phyloP scores from a whole-genome alignment of 2,888 invertebrate species.

The Stictocephala bisonia region DNA sequence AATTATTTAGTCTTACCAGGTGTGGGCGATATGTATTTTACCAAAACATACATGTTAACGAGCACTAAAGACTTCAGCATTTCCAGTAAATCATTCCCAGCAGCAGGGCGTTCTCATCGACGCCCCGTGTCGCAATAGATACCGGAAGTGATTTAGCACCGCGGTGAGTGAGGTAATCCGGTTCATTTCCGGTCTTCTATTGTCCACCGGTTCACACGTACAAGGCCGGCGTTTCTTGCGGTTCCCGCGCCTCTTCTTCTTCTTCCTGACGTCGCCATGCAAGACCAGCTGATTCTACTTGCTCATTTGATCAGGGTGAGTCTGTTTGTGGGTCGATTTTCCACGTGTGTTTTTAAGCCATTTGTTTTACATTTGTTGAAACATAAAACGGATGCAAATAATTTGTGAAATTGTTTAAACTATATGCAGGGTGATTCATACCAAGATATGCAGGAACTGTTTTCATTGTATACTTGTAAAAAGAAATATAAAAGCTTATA shows the following conservation, averaged over 20 bases:
- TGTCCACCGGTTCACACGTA: conserved; percentile 41
- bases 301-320: conserved; percentile 25
- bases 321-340: too few relatives aligned
- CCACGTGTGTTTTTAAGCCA: background rate
- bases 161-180: conserved; percentile 43
- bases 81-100: conserved; percentile 28
- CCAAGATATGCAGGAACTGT: too few relatives aligned
- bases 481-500: too few relatives aligned
- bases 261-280: conserved; percentile 8
- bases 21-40: too few relatives aligned
- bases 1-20: too few relatives aligned
- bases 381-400: too few relatives aligned
- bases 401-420: too few relatives aligned
- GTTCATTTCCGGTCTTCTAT: conserved; percentile 44
- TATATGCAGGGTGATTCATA: too few relatives aligned
- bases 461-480: too few relatives aligned
- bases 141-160: conserved; percentile 32
- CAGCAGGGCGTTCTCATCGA: conserved; percentile 16
- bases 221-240: conserved; percentile 32
- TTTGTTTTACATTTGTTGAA: background rate
- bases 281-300: conserved; percentile 24
- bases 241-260: background rate
- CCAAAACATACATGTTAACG: conserved; percentile 25
- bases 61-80: background rate
- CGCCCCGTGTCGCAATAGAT: conserved; percentile 1